These are phyloP conservation scores for Anthophora plumipes DNA, from an alignment of 2,888 invertebrate species.

Conservation along the genomic window DNA sequence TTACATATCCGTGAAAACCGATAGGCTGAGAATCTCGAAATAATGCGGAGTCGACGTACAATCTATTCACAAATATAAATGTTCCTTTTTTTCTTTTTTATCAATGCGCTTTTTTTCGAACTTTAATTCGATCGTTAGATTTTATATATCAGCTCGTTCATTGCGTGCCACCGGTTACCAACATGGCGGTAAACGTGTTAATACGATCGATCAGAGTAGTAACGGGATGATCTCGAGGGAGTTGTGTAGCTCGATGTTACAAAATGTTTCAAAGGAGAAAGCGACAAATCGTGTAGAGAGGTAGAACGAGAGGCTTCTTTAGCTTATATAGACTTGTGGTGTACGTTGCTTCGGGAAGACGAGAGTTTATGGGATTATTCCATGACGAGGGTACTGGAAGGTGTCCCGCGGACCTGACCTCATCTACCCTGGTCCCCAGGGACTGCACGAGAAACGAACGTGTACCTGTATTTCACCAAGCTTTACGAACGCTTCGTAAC, in stretches of 20 bases:
- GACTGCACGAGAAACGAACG: conserved; percentile 7
- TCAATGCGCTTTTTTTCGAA: too few relatives aligned
- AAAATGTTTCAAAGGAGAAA: conserved; percentile 48
- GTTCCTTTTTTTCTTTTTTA: too few relatives aligned
- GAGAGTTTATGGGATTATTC: conserved; percentile 62
- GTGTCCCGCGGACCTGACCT: conserved; percentile 63
- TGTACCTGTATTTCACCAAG: conserved; percentile 60
- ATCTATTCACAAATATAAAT: too few relatives aligned
- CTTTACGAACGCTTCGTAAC: conserved; percentile 44
- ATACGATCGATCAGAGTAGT: neutral
- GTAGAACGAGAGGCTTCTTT: conserved; percentile 8
- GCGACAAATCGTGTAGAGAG: conserved; percentile 53
- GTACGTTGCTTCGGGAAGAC: conserved; percentile 18
- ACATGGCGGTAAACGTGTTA: neutral
- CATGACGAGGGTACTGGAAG: conserved; percentile 56
- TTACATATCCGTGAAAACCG: too few relatives aligned
- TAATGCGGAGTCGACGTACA: too few relatives aligned
- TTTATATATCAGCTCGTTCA: too few relatives aligned
- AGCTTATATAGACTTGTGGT: conserved; percentile 25
- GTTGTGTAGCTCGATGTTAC: conserved; percentile 1
- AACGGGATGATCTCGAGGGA: conserved; percentile 19
- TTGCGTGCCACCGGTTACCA: too few relatives aligned
- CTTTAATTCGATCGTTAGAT: too few relatives aligned
- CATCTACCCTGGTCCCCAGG: conserved; percentile 49
- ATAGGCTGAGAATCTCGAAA: too few relatives aligned